A percentile compares a stretch with the other conserved stretches of the same genome.
phyloP scores from a whole-genome alignment of 2,113 vertebrate genomes.

The Spizaetus ornatus region DNA sequence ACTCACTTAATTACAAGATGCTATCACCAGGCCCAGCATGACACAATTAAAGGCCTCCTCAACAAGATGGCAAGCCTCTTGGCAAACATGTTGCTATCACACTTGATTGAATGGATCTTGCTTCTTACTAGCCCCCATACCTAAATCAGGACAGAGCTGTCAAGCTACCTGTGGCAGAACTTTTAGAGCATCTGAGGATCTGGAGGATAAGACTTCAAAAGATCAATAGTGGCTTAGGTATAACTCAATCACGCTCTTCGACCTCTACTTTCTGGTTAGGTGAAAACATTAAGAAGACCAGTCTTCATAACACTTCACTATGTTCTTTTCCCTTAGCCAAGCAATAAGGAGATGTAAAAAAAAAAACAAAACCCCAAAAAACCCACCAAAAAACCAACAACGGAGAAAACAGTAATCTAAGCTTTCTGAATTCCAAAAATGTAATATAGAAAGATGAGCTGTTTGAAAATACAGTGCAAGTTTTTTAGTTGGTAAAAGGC shows the following conservation, averaged over 20 bases:
- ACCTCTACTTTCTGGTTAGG: background rate
- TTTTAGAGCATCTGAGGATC: background rate
- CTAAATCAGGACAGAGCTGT: background rate
- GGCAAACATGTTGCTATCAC: background rate
- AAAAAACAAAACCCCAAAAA: background rate
- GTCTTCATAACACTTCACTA: background rate
- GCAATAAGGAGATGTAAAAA: background rate
- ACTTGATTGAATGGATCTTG: background rate
- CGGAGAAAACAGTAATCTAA: background rate
- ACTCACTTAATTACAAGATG: background rate
- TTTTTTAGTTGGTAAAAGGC: background rate
- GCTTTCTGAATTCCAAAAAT: background rate
- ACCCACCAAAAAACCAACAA: too few species aligned
- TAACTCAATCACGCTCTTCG: fast-evolving
- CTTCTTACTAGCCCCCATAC: background rate
- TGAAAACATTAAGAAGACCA: background rate
- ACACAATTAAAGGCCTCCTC: background rate
- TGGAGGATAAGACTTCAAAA: background rate
- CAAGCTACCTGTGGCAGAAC: background rate
- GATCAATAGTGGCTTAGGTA: background rate
- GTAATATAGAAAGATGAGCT: background rate
- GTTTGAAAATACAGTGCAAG: background rate
- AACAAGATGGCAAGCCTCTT: background rate
- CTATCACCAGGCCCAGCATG: background rate
- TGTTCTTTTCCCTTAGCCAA: background rate